Base-by-base conservation (phyloP, 2,888 invertebrate genomes). In the Acanthosepion esculentum region DNA sequence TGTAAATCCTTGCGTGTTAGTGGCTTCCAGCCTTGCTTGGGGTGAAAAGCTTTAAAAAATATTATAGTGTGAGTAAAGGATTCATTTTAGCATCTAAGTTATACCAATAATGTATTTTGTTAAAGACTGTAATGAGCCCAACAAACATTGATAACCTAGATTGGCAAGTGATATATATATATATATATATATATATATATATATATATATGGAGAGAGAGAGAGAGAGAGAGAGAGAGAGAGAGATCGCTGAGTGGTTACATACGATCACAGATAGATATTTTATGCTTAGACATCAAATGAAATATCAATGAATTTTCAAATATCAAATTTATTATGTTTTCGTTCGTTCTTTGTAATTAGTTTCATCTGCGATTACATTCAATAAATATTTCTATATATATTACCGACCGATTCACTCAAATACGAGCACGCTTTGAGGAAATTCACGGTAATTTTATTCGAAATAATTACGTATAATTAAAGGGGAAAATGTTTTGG, bases 381-480 rank as follows among this genome's bases (percentile, higher is more conserved):
- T 78, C 78, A 78, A 78, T 33, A 78, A 78, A 78, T 78, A 78
- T 78, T 78, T 78, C 78, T 78, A 10, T 78, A 78, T 78, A 78
- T n/a, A 78, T 78, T 78, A 33, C 78, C 78, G 78, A 78, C 78
- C n/a, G n/a, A 78, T n/a, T 78, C 78, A 78, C 23, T 78, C 78
- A 78, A 78, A 78, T n/a, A 78, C 78, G 15, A 78, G 78, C n/a
- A 15, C n/a, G 78, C 78, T 78, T 78, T 78, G 78, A 78, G 78
- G 78, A 78, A 78, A 33, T 78, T 78, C 78, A 78, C 78, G 78
- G 78, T 78, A 78, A 78, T 78, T 78, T 78, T 78, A 78, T 78
- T 78, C 78, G n/a, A 78, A 78, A 78, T 78, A 78, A 78, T 78
- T 78, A 78, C 78, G 78, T 78, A 78, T 78, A 78, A 78, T 78